phyloP scores from a whole-genome alignment of 1,140 invertebrate species.

The Drosophila fuyamai region DNA sequence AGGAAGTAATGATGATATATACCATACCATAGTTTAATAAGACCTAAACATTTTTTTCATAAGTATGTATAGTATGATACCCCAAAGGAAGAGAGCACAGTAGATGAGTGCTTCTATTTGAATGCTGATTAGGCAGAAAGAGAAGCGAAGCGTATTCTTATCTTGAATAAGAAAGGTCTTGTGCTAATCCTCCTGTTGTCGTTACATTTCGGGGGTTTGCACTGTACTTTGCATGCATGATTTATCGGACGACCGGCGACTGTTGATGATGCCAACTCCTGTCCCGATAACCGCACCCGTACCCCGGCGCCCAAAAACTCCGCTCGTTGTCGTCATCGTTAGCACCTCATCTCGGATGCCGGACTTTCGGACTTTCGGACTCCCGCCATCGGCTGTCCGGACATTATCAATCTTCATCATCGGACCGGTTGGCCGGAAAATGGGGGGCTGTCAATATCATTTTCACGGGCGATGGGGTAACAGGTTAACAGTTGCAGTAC shows the following conservation, averaged over 20 bases:
- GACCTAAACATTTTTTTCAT: no score
- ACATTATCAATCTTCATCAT: slow-evolving; percentile 54
- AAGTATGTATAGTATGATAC: background rate
- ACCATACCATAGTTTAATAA: no score
- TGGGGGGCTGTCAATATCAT: slow-evolving; percentile 22
- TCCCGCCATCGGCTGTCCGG: slow-evolving; percentile 16
- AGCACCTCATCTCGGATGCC: slow-evolving; percentile 31
- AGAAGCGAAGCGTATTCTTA: slow-evolving; percentile 6
- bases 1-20: no score
- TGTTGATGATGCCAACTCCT: slow-evolving; percentile 18
- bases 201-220: slow-evolving; percentile 8
- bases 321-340: slow-evolving; percentile 40
- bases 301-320: background rate
- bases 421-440: slow-evolving; percentile 17
- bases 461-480: slow-evolving; percentile 28
- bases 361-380: background rate
- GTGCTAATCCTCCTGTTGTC: slow-evolving; percentile 3
- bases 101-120: slow-evolving; percentile 42
- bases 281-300: background rate
- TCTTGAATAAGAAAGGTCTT: slow-evolving; percentile 9
- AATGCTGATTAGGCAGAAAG: slow-evolving; percentile 51
- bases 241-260: slow-evolving; percentile 37
- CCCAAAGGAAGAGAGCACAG: background rate
- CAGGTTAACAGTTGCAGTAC: slow-evolving; percentile 8
- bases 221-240: slow-evolving; percentile 39